A percentile compares a stretch with the other conserved stretches of the same genome.
Evolutionary conservation across 2,113 vertebrate species (phyloP).

Genomic region (Heloderma charlesbogerti): DNA sequence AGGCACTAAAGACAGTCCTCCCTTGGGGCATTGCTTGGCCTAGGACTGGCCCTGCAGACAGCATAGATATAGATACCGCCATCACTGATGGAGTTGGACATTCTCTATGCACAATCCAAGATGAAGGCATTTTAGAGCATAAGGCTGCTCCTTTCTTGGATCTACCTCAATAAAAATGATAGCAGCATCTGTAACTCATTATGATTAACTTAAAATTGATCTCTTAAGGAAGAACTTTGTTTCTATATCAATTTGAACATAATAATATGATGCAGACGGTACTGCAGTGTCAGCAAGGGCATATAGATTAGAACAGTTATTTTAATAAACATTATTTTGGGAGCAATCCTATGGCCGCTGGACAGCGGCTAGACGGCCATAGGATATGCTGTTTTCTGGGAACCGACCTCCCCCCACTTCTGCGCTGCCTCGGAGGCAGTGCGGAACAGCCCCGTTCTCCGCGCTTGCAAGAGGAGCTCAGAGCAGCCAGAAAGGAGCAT

Average conservation of each 20-base stretch:
- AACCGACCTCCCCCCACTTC: no score
- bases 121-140: not conserved
- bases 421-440: no score
- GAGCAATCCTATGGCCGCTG: no score
- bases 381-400: no score
- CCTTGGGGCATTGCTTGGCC: not conserved
- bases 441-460: no score
- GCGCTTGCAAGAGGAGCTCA: no score
- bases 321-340: not conserved
- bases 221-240: not conserved
- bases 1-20: not conserved
- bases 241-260: not conserved
- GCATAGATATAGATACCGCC: not conserved
- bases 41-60: not conserved
- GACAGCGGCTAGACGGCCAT: no score
- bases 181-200: not conserved
- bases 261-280: not conserved
- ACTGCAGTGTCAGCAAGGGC: not conserved
- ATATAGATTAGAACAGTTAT: no score
- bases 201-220: not conserved
- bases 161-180: not conserved
- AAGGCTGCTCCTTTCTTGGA: not conserved
- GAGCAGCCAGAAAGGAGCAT: no score
- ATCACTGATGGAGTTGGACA: not conserved
- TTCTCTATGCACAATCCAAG: not conserved